Evolutionary conservation across 2,797 vertebrate genomes (phyloP).

Genomic region (Spheniscus humboldti): DNA sequence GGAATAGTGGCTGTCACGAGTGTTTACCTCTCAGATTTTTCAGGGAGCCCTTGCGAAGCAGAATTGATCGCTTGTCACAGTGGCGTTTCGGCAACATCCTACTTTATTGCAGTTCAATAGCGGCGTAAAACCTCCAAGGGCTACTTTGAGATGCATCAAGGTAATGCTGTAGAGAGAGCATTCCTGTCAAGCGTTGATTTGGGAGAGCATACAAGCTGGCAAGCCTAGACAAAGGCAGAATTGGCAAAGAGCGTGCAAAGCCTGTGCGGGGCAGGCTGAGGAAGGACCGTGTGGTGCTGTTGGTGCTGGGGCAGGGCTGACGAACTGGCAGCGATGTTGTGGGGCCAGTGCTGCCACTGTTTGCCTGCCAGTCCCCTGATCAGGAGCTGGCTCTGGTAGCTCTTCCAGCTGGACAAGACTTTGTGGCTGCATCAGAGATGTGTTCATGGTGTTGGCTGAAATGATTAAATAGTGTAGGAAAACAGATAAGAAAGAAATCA

Average conservation of each 20-base stretch:
- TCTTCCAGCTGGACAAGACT: not conserved
- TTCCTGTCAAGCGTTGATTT: not conserved
- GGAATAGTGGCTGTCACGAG: not conserved
- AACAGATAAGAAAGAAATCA: not conserved
- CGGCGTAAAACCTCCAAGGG: not conserved
- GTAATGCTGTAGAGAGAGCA: not conserved
- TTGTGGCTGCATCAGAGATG: not conserved
- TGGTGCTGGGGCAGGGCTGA: not conserved
- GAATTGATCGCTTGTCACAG: not conserved
- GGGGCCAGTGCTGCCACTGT: rapidly evolving
- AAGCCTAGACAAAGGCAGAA: not conserved
- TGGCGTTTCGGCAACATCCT: rapidly evolving
- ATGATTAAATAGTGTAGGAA: not conserved
- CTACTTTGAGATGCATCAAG: not conserved
- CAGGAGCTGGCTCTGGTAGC: not conserved
- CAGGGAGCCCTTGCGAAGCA: not conserved
- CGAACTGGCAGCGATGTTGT: rapidly evolving
- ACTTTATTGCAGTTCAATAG: not conserved
- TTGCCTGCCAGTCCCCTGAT: not conserved
- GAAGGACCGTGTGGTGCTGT: not conserved
- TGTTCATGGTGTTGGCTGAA: not conserved
- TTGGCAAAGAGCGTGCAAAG: rapidly evolving
- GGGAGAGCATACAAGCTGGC: not conserved
- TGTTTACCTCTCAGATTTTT: not conserved
- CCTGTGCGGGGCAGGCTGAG: not conserved